Evolutionary conservation across 2,113 vertebrate genomes (phyloP).

Genomic region (Pica pica): DNA sequence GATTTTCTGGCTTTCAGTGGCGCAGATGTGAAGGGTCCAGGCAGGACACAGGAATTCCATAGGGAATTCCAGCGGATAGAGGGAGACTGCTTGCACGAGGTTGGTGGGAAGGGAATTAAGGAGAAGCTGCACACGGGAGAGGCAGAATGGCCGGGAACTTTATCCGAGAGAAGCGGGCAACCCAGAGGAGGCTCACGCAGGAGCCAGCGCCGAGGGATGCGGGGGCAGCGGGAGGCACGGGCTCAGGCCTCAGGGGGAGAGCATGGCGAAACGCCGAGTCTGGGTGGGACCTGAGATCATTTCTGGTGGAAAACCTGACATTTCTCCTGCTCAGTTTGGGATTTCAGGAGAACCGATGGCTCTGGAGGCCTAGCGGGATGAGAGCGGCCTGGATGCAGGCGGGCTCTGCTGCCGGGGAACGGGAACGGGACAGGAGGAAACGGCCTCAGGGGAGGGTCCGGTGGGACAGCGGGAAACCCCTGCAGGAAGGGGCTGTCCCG

Average conservation of each 20-base stretch:
- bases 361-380: accelerated
- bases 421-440: accelerated
- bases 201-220: accelerated
- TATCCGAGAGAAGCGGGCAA: background rate
- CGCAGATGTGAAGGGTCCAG: accelerated
- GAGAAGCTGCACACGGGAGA: too few relatives aligned
- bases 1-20: too few relatives aligned
- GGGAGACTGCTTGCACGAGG: accelerated
- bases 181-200: accelerated
- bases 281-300: accelerated
- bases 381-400: accelerated
- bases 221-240: background rate
- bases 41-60: background rate
- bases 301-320: background rate
- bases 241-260: background rate
- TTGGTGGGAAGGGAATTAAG: background rate
- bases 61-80: background rate
- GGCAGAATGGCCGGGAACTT: accelerated
- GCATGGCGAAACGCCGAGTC: accelerated
- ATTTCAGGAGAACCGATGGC: accelerated
- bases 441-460: background rate
- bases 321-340: accelerated
- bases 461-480: accelerated
- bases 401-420: too few relatives aligned
- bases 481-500: accelerated